Conservation (phyloP, 2,888 invertebrate species). For the Rhingia rostrata region DNA sequence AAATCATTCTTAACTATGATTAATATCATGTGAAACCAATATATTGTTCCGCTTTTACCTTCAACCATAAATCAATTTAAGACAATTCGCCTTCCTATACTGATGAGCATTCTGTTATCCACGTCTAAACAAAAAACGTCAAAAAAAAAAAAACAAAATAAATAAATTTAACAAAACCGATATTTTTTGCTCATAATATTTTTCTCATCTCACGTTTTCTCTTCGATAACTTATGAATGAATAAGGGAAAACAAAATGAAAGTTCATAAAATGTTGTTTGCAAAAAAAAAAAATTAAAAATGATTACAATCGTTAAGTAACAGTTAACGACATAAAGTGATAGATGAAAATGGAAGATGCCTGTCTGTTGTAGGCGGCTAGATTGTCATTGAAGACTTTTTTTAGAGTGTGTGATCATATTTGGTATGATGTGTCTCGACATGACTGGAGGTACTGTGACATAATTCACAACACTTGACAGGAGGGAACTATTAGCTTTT, state of each 20-base stretch:
- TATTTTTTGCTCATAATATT: background rate
- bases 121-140: background rate
- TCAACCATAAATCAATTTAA: too few relatives aligned
- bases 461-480: too few relatives aligned
- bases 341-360: background rate
- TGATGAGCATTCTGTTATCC: too few relatives aligned
- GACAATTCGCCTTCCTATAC: too few relatives aligned
- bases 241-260: slow-evolving; percentile 20
- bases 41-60: too few relatives aligned
- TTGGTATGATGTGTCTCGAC: too few relatives aligned
- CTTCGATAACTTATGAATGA: background rate
- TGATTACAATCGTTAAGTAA: background rate
- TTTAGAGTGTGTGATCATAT: too few relatives aligned
- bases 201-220: slow-evolving; percentile 30
- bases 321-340: slow-evolving; percentile 11
- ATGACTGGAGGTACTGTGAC: too few relatives aligned
- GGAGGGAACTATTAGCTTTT: too few relatives aligned
- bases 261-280: slow-evolving; percentile 10
- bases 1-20: too few relatives aligned
- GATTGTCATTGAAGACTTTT: too few relatives aligned
- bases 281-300: slow-evolving; percentile 5
- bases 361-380: background rate
- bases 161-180: background rate
- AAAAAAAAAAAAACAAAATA: background rate
- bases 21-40: too few relatives aligned